Base-by-base conservation (phyloP, 2,888 invertebrate genomes). In the Oscheius sp. region DNA sequence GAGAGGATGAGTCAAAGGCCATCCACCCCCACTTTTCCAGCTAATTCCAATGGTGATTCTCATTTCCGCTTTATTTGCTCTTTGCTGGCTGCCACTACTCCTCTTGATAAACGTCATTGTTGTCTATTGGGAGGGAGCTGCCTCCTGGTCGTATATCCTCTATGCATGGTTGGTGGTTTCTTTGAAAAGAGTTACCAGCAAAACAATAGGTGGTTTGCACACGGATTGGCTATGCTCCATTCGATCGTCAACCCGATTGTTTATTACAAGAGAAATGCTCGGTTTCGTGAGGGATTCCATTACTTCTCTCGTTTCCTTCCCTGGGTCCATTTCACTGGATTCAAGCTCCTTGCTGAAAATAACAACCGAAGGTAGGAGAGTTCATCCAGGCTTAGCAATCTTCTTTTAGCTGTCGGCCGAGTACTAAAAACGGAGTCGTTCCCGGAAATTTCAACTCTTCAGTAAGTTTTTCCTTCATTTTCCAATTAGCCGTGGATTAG, bases 241-340 rank as follows among this genome's bases (percentile, higher is more conserved):
- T 83, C 84, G 8, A 76, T 80, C 34, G 84, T 86, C 57, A 86
- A 86, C 50, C 86, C 86, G 12, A 73, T 84, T 27, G 75, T 86
- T 57, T 86, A 86, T 69, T 84, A 79, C 69, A 65, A 72, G 34
- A 76, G 80, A 48, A 86, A 84, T 64, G 73, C 75, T 8, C 71
- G 95, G 87, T 96, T 96, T 88, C 91, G 95, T 53, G 91, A 93
- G 81, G 96, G 96, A 8, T 95, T 96, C 71, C 70, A 69, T 63
- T 78, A 57, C 46, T 78, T 78, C 65, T 75, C 77, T 2, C 53
- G 70, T 42, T 63, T 79, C 23, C 58, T 80, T 1, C 78, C 78
- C 2, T 78, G 72, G n/a, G 63, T 74, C 17, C 48, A 75, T 25
- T 81, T 80, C 69, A 75, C 73, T 45, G 80, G 79, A 29, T 76